phyloP scores from a whole-genome alignment of 2,113 vertebrate genomes.

The Callaeas wilsoni region DNA sequence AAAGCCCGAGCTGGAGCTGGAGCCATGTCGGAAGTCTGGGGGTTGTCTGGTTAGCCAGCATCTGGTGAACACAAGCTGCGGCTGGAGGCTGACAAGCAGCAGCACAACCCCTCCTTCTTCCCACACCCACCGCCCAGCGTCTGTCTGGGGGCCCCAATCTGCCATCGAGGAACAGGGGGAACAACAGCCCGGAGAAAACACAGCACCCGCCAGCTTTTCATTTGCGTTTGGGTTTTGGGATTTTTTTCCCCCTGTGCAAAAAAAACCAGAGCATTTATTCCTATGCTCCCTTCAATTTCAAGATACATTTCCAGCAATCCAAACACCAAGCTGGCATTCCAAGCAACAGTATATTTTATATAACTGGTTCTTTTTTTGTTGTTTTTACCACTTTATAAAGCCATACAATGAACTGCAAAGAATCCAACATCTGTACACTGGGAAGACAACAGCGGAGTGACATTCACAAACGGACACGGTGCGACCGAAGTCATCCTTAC shows the following conservation, averaged over 20 bases:
- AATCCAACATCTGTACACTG: slow-evolving; percentile 81
- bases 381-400: slow-evolving; percentile 89
- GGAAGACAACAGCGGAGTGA: slow-evolving; percentile 65
- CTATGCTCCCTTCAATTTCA: slow-evolving; percentile 11
- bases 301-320: slow-evolving; percentile 23
- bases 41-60: not conserved
- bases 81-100: slow-evolving; percentile 28
- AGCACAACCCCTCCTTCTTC: slow-evolving; percentile 14
- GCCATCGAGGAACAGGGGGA: not conserved
- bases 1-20: not conserved
- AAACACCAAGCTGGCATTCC: slow-evolving; percentile 55
- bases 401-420: slow-evolving; percentile 89
- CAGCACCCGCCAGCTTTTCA: not conserved
- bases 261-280: slow-evolving; percentile 39
- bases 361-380: slow-evolving; percentile 65
- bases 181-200: not conserved
- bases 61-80: slow-evolving; percentile 37
- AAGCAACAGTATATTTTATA: slow-evolving; percentile 76
- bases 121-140: not conserved
- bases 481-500: slow-evolving; percentile 57
- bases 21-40: not conserved
- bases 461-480: slow-evolving; percentile 74
- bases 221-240: not conserved
- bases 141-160: not conserved
- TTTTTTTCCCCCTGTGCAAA: not conserved